Percentiles rank a stretch among this genome's conserved stretches.
Conservation (phyloP, 2,888 invertebrate species). For the Sinelater perroti region DNA sequence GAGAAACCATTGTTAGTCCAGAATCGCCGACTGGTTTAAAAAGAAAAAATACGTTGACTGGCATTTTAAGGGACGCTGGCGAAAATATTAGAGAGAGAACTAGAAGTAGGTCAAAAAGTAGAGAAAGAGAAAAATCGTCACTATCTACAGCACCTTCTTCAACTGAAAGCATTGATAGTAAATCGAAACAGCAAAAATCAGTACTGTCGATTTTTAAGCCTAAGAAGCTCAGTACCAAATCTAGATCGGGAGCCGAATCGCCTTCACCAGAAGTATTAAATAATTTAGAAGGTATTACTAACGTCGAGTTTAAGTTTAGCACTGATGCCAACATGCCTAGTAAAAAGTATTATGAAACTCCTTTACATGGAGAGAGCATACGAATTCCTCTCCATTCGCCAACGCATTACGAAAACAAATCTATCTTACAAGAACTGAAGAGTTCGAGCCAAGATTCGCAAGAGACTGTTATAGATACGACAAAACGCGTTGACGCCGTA, state of each 20-base stretch:
- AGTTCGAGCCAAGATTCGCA: conserved; percentile 63
- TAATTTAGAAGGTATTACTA: conserved; percentile 61
- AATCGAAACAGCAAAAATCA: conserved; percentile 68
- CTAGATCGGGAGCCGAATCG: conserved; percentile 56
- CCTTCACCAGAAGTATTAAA: conserved; percentile 48
- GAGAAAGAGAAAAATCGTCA: conserved; percentile 64
- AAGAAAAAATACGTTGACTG: conserved; percentile 54
- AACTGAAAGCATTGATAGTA: conserved; percentile 59
- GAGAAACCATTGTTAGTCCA: conserved; percentile 71
- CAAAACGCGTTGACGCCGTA: conserved; percentile 26
- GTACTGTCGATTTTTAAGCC: conserved; percentile 75
- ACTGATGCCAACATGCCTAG: conserved; percentile 39
- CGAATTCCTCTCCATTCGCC: conserved; percentile 81
- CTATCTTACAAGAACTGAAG: conserved; percentile 53
- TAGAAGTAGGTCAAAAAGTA: conserved; percentile 69
- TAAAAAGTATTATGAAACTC: conserved; percentile 69
- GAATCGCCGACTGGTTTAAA: conserved; percentile 65
- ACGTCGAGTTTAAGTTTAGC: conserved; percentile 57
- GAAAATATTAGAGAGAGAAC: conserved; percentile 55
- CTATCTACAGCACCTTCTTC: conserved; percentile 65
- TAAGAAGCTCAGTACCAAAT: conserved; percentile 62
- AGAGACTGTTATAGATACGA: conserved; percentile 62
- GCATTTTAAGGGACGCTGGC: conserved; percentile 56
- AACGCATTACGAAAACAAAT: conserved; percentile 68
- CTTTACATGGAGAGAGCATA: conserved; percentile 70